Evolutionary conservation across 2,888 invertebrate genomes (phyloP).

Genomic region (Pristionchus mayeri): DNA sequence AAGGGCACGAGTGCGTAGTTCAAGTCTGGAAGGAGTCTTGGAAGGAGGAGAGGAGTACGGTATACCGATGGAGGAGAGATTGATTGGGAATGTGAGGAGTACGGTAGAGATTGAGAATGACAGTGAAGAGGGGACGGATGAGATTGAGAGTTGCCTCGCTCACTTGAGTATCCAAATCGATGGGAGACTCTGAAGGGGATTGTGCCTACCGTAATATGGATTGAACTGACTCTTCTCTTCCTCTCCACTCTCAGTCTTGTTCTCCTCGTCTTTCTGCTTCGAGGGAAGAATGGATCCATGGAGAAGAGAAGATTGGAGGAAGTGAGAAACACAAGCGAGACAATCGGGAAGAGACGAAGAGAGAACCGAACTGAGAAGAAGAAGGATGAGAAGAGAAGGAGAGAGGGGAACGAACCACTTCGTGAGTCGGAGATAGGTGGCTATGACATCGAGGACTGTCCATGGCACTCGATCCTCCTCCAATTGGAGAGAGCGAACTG

Average conservation of each 20-base stretch:
- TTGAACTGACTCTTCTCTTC: slow-evolving; percentile 8
- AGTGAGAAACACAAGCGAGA: slow-evolving; percentile 67
- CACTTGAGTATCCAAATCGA: slow-evolving; percentile 43
- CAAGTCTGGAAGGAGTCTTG: slow-evolving; percentile 18
- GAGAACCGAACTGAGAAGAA: slow-evolving; percentile 57
- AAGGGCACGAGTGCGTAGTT: slow-evolving; percentile 37
- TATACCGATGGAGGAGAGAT: slow-evolving; percentile 59
- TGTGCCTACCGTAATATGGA: background rate
- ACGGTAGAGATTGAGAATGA: slow-evolving; percentile 61
- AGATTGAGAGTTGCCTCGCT: slow-evolving; percentile 60
- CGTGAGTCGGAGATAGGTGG: slow-evolving; percentile 92
- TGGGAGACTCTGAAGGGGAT: background rate
- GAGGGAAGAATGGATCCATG: background rate
- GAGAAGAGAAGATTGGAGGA: slow-evolving; percentile 62
- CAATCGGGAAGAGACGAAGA: slow-evolving; percentile 67
- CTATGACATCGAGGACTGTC: slow-evolving; percentile 87
- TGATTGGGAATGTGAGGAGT: slow-evolving; percentile 65
- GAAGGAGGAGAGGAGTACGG: background rate
- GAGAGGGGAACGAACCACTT: slow-evolving; percentile 87
- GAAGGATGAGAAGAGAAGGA: slow-evolving; percentile 5
- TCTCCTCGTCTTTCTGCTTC: background rate
- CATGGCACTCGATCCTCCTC: slow-evolving; percentile 69
- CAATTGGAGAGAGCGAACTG: slow-evolving; percentile 78
- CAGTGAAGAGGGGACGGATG: slow-evolving; percentile 58
- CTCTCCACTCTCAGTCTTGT: background rate